Evolutionary conservation across 2,113 vertebrate species (phyloP), one percentile per base, ranked within the genome.

Genomic region (Myodes glareolus): DNA sequence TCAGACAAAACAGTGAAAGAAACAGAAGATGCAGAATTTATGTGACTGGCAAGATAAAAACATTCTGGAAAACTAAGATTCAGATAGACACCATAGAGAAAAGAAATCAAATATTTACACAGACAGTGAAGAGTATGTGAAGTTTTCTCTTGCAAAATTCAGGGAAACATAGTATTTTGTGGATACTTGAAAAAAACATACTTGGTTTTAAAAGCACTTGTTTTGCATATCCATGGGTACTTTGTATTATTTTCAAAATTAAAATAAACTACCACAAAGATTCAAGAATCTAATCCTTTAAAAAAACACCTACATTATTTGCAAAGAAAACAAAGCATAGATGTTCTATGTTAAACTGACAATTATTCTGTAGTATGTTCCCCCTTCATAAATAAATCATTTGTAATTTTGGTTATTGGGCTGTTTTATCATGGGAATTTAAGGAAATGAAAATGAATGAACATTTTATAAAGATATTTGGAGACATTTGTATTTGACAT

Each of bases 231-330:
- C 13, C 23, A 29, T 67, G 19, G 77, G 8, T 23, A 1, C 1
- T 93, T 77, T 52, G 8, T 55, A 55, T 93, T 93, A 12, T 92
- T 96, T 90, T 72, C 33, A 97, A 58, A 31, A 73, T 52, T 84
- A 58, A 75, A 72, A 58, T 95, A 95, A 93, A 88, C 0, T 14
- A 47, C 11, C 4, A 13, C 31, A 72, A 73, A 82, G 25, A 88
- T 61, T 92, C 39, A 78, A 12, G 63, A n/a, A 89, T 70, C 8
- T 78, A 91, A 78, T 78, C 14, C 78, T 27, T 67, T 10, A 17
- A 65, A 95, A 75, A 14, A 84, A 31, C 36, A 39, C 29, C 3
- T 85, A 75, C 61, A 87, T 94, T 87, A 84, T 93, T 93, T 68
- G 87, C 47, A 55, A 92, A 12, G 25, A 73, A 95, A 17, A 84